phyloP scores from a whole-genome alignment of 2,113 vertebrate genomes.

The Sinocyclocheilus grahami region DNA sequence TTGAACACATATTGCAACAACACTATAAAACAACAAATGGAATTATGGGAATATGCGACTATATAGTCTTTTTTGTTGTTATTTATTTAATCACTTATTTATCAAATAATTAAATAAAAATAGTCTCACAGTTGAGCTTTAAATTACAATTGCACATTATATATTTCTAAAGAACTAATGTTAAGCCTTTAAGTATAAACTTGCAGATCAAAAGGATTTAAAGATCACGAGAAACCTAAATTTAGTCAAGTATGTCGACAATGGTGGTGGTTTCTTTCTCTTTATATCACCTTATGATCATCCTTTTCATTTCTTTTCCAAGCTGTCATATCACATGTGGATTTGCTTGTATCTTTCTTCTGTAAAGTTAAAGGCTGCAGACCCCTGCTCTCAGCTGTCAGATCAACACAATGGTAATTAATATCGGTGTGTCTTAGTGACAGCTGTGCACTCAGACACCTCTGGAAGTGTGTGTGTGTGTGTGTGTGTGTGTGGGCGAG shows the following conservation, averaged over 20 bases:
- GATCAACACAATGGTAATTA: slow-evolving; percentile 15
- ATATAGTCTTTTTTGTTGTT: neutral
- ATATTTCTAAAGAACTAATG: neutral
- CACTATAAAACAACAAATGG: neutral
- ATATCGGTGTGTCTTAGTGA: neutral
- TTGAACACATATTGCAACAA: neutral
- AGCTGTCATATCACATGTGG: neutral
- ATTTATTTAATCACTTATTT: neutral
- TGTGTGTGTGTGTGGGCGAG: neutral
- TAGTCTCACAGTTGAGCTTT: neutral
- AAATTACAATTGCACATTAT: neutral
- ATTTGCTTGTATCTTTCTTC: neutral
- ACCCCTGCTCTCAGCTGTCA: slow-evolving; percentile 8
- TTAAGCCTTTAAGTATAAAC: neutral
- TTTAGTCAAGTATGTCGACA: neutral
- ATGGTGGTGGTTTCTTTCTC: neutral
- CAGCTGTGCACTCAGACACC: neutral
- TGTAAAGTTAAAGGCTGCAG: neutral
- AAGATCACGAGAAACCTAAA: neutral
- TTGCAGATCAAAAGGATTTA: neutral
- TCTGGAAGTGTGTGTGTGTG: neutral
- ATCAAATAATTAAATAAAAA: neutral
- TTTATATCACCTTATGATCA: neutral
- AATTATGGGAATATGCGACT: neutral
- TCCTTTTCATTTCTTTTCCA: neutral